A percentile compares a stretch with the other conserved stretches of the same genome.
Conservation (phyloP, 2,797 vertebrate genomes). For the Pangasius mekongensis region DNA sequence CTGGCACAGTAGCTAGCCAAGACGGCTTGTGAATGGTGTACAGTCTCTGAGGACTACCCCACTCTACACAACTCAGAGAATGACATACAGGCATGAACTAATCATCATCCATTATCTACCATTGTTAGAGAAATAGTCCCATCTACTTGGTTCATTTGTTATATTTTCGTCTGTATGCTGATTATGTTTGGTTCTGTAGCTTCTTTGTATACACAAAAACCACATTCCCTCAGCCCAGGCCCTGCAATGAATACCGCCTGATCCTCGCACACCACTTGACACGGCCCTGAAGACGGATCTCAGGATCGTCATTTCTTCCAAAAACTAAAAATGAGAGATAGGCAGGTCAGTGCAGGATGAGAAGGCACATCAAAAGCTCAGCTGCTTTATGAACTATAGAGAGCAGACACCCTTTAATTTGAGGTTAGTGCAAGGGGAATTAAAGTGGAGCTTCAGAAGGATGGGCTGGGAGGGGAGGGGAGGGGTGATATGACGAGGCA, state of each 20-base stretch:
- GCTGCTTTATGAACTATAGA: conserved; percentile 18
- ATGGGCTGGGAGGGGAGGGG: neutral
- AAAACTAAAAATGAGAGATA: conserved; percentile 33
- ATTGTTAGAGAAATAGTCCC: neutral
- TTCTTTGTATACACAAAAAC: neutral
- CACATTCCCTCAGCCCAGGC: neutral
- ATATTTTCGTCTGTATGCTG: neutral
- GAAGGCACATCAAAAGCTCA: conserved; percentile 14
- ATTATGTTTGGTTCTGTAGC: neutral
- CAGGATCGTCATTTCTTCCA: conserved; percentile 29
- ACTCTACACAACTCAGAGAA: neutral
- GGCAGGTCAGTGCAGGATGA: conserved; percentile 20
- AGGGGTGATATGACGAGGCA: neutral
- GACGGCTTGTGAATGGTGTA: neutral
- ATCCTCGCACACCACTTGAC: neutral
- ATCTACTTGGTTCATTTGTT: neutral
- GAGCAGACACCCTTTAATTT: conserved; percentile 25
- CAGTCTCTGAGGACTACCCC: neutral
- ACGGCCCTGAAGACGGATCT: conserved; percentile 23
- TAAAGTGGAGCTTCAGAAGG: conserved; percentile 28
- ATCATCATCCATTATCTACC: neutral
- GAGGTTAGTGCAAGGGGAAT: conserved; percentile 26
- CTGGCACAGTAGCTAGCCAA: neutral
- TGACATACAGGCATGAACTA: neutral
- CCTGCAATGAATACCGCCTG: neutral